Evolutionary conservation across 2,888 invertebrate genomes (phyloP).

Genomic region (Leptinotarsa haldemani): DNA sequence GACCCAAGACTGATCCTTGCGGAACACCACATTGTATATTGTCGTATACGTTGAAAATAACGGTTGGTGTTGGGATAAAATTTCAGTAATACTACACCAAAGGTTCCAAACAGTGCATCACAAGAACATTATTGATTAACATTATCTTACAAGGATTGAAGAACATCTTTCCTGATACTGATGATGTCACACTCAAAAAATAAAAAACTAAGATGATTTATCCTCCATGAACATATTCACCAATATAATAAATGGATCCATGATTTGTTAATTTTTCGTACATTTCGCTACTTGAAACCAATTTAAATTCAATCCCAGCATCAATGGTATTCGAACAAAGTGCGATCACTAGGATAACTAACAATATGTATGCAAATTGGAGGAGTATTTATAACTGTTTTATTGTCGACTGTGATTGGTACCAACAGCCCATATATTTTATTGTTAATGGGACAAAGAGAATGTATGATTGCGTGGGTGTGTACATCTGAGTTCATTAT

Average conservation of each 20-base stretch:
- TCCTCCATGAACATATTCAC: neutral
- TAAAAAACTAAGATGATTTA: neutral
- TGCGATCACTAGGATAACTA: slow-evolving; percentile 56
- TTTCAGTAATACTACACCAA: too few species aligned
- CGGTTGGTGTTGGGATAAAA: too few species aligned
- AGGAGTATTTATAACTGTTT: slow-evolving; percentile 56
- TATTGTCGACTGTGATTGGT: slow-evolving; percentile 51
- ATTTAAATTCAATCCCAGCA: slow-evolving; percentile 58
- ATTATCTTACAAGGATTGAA: too few species aligned
- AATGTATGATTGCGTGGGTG: slow-evolving; percentile 35
- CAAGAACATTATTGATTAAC: too few species aligned
- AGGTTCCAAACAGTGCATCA: too few species aligned
- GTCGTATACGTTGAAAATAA: too few species aligned
- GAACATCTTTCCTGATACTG: too few species aligned
- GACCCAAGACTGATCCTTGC: too few species aligned
- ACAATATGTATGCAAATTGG: slow-evolving; percentile 60
- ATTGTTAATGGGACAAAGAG: slow-evolving; percentile 39
- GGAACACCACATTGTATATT: too few species aligned
- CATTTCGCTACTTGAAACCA: slow-evolving; percentile 45
- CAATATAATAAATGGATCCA: neutral
- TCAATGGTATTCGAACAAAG: slow-evolving; percentile 54
- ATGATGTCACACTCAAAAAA: too few species aligned
- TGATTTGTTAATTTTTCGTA: neutral
- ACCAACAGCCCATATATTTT: slow-evolving; percentile 46
- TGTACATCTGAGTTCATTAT: slow-evolving; percentile 28